Percentiles rank a stretch among this genome's conserved stretches.
These are phyloP conservation scores for Eptatretus burgeri DNA, from an alignment of 2,113 vertebrate species.

Conservation along the genomic window DNA sequence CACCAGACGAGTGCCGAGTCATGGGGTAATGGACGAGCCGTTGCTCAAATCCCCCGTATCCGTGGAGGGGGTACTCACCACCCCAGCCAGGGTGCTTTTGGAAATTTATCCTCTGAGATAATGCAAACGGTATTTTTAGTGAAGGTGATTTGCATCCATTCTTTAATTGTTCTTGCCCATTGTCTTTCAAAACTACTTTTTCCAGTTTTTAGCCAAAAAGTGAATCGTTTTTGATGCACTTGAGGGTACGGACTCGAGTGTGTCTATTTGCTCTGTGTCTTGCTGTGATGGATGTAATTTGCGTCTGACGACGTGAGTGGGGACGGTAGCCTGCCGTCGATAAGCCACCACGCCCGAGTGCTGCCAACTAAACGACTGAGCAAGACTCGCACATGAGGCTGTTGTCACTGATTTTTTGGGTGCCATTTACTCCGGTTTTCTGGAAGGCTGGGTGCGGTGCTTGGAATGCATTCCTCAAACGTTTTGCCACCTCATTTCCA, in stretches of 20 bases:
- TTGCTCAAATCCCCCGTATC: conserved; percentile 80
- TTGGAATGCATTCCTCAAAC: too few species aligned
- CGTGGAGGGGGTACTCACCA: conserved; percentile 85
- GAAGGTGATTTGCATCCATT: not conserved
- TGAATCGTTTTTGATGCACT: not conserved
- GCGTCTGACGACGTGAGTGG: conserved; percentile 25
- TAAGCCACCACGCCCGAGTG: conserved; percentile 19
- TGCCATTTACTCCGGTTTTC: too few species aligned
- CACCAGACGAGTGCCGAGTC: conserved; percentile 95
- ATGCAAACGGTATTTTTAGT: not conserved
- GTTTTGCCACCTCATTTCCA: too few species aligned
- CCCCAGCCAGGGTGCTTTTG: conserved; percentile 88
- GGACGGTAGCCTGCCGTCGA: conserved; percentile 38
- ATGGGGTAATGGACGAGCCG: conserved; percentile 93
- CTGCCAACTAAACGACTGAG: conserved; percentile 23
- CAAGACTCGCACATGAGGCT: conserved; percentile 12
- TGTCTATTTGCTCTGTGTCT: conserved; percentile 11
- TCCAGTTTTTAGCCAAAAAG: not conserved
- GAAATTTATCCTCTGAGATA: conserved; percentile 57
- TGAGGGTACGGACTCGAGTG: too few species aligned
- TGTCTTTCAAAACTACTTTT: too few species aligned
- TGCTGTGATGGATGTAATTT: conserved; percentile 41
- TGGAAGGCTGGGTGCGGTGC: too few species aligned
- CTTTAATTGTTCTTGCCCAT: too few species aligned
- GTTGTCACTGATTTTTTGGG: too few species aligned